These are phyloP conservation scores for Aphidius gifuensis DNA, from an alignment of 1,140 invertebrate species.

Conservation along the genomic window DNA sequence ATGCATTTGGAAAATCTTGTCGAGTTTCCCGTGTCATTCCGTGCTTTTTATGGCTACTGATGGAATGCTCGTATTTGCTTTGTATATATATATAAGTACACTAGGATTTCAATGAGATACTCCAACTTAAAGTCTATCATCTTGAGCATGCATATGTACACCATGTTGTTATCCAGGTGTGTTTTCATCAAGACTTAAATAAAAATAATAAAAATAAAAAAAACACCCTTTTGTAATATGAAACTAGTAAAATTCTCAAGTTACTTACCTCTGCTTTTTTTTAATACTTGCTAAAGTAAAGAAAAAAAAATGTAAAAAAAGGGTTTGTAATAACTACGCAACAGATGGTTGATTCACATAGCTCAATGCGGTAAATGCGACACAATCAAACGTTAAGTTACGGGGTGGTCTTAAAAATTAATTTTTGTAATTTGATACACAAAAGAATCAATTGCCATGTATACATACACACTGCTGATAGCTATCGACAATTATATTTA, in stretches of 20 bases:
- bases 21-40: slow-evolving; percentile 27
- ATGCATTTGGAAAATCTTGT: slow-evolving; percentile 24
- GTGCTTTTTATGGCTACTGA: slow-evolving; percentile 26
- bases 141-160: background rate
- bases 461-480: too few species aligned
- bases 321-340: slow-evolving; percentile 26
- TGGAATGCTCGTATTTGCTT: slow-evolving; percentile 30
- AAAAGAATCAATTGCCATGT: background rate
- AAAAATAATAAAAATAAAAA: background rate
- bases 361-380: slow-evolving; percentile 9
- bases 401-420: slow-evolving; percentile 11
- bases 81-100: slow-evolving; percentile 9
- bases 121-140: background rate
- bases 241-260: slow-evolving; percentile 26
- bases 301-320: background rate
- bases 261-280: slow-evolving; percentile 27
- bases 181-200: background rate
- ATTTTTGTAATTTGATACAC: slow-evolving; percentile 9
- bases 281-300: background rate
- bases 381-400: slow-evolving; percentile 1
- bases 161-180: background rate
- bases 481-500: too few species aligned
- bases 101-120: background rate
- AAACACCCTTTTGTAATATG: slow-evolving; percentile 21
- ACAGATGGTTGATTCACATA: slow-evolving; percentile 34